phyloP scores from a whole-genome alignment of 1,140 invertebrate genomes.

The Solen grandis region DNA sequence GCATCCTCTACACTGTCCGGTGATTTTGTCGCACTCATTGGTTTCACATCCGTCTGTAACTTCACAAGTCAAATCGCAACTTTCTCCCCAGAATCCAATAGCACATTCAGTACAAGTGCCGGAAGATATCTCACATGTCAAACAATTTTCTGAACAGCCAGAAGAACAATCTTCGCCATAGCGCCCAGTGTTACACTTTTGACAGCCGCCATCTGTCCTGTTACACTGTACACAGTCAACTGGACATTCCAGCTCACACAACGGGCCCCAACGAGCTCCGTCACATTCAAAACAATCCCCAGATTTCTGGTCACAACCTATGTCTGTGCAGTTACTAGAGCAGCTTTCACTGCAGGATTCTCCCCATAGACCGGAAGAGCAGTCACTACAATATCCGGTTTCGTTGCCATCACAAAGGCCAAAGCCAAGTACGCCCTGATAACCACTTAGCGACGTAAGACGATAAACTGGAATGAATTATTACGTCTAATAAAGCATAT shows the following conservation, averaged over 20 bases:
- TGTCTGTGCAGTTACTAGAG: not conserved
- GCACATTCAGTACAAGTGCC: not conserved
- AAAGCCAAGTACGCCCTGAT: no score
- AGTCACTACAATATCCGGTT: no score
- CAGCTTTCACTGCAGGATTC: no score
- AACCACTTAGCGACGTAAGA: no score
- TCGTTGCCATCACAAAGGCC: no score
- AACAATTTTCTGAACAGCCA: not conserved
- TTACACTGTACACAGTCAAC: conserved; percentile 2
- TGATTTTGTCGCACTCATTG: not conserved
- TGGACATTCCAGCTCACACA: not conserved
- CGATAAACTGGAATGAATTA: no score
- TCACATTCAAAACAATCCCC: conserved; percentile 10
- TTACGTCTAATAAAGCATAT: no score
- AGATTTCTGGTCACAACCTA: not conserved
- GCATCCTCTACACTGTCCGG: not conserved
- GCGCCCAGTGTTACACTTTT: not conserved
- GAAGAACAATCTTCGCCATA: not conserved
- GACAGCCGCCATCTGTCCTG: not conserved
- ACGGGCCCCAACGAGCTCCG: not conserved
- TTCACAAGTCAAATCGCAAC: not conserved
- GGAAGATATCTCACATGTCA: not conserved
- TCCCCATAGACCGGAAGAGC: no score
- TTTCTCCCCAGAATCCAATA: not conserved
- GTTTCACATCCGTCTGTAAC: not conserved